A percentile compares a stretch with the other conserved stretches of the same genome.
phyloP scores from a whole-genome alignment of 2,797 vertebrate genomes.

The Pempheris klunzingeri region DNA sequence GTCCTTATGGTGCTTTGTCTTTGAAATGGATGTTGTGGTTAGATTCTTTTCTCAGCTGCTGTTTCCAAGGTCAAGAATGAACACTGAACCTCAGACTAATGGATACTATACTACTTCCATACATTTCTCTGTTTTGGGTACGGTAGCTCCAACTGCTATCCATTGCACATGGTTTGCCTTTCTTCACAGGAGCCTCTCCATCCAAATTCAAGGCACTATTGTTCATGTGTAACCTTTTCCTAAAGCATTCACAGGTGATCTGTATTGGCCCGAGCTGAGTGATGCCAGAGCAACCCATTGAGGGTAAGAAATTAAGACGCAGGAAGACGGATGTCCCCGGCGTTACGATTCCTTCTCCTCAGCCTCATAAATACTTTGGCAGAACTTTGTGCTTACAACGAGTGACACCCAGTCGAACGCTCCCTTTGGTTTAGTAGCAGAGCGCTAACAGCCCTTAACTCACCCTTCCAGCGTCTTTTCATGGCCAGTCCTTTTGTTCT shows the following conservation, averaged over 20 bases:
- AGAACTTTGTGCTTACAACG: constrained; percentile 47
- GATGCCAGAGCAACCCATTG: constrained; percentile 50
- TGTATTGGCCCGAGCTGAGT: constrained; percentile 53
- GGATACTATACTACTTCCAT: not conserved
- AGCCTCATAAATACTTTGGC: constrained; percentile 47
- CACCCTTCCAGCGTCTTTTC: constrained; percentile 63
- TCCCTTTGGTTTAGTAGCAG: constrained; percentile 54
- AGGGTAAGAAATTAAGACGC: constrained; percentile 46
- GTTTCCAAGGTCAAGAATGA: not conserved
- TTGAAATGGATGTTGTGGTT: not conserved
- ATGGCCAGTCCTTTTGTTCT: constrained; percentile 73
- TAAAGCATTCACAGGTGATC: constrained; percentile 46
- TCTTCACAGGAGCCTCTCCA: constrained; percentile 8
- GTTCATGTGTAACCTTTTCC: constrained; percentile 4
- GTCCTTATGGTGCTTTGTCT: not conserved
- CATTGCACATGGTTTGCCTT: not conserved
- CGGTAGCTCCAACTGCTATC: not conserved
- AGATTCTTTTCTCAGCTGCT: not conserved
- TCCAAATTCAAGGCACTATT: constrained; percentile 10
- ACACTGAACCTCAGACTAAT: not conserved
- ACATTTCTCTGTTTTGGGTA: not conserved
- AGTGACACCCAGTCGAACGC: constrained; percentile 67
- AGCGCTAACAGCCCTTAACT: constrained; percentile 67
- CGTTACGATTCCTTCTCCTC: constrained; percentile 31
- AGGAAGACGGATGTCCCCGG: constrained; percentile 58